Evolutionary conservation across 2,797 vertebrate genomes (phyloP).

Genomic region (Sparus aurata): DNA sequence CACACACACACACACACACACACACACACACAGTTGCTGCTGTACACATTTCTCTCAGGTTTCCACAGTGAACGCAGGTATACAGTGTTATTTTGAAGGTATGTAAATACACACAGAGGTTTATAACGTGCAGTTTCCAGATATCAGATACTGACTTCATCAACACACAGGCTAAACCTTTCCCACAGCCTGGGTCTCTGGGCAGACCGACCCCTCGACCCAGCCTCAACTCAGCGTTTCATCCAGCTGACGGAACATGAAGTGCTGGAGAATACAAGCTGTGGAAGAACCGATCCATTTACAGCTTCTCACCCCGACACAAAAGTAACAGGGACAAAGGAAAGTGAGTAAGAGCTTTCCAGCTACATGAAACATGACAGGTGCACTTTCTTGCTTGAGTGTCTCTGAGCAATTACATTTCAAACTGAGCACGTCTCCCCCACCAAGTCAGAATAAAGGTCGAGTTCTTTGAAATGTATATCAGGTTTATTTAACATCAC

Average conservation of each 20-base stretch:
- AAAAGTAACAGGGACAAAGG: conserved; percentile 7
- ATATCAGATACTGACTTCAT: conserved; percentile 4
- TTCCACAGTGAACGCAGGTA: no score
- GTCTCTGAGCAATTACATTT: conserved; percentile 27
- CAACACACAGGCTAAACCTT: neutral
- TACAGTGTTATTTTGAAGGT: no score
- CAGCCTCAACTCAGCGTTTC: conserved; percentile 3
- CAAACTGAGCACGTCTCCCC: conserved; percentile 14
- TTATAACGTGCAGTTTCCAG: neutral
- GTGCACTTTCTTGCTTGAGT: conserved; percentile 37
- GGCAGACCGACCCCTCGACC: conserved; percentile 21
- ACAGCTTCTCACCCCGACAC: conserved; percentile 11
- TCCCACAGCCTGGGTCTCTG: conserved; percentile 9
- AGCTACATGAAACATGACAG: conserved; percentile 28
- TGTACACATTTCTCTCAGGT: neutral
- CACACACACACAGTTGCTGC: no score
- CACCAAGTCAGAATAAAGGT: conserved; percentile 44
- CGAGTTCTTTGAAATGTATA: conserved; percentile 49
- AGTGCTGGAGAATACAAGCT: neutral
- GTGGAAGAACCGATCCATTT: conserved; percentile 15
- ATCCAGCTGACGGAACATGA: conserved; percentile 16
- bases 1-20: neutral
- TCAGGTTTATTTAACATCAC: conserved; percentile 51
- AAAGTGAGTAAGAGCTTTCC: conserved; percentile 28
- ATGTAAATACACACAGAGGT: no score